Evolutionary conservation across 2,888 invertebrate genomes (phyloP), one percentile per base, ranked within the genome.

Genomic region (Caenorhabditis macrosperma): DNA sequence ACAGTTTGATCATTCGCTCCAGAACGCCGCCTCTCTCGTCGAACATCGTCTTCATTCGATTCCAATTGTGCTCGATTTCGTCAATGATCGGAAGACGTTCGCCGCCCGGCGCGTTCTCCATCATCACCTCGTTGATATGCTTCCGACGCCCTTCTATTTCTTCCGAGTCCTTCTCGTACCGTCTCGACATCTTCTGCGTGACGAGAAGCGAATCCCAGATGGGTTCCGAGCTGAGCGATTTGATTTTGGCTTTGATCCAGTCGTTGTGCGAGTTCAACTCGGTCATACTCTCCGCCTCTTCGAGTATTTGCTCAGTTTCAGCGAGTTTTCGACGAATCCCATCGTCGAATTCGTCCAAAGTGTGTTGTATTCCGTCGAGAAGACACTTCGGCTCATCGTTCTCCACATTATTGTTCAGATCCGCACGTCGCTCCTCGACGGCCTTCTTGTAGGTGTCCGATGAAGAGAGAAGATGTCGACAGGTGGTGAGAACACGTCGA

Each of bases 11-110:
- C 61, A 76, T 68, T 57, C 68, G 46, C n/a, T 76, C 68, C 9
- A 76, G 15, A 41, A 61, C 35, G 5, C 63, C 68, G 17, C 63
- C 76, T 46, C 50, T 22, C 26, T 76, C 76, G 28, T 76, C 76
- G 35, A 76, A 55, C 68, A 76, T 63, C 4, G 20, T 28, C 28
- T 76, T 76, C 76, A 76, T 63, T 4, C 33, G 46, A 17, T 20
- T 68, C 76, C 76, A 76, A 28, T 76, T 76, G 17, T 48, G 52
- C 26, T 76, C 76, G 10, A 76, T 76, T 20, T 76, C 76, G 10
- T 68, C 68, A 9, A 68, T 28, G 1, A 76, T 55, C 17, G 55
- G 15, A 15, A 24, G 30, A n/a, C 10, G 6, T 30, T 6, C 35
- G 1, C 22, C 46, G 17, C 24, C 0, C 1, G 26, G 17, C n/a